Percentiles rank a stretch among this genome's conserved stretches.
phyloP scores from a whole-genome alignment of 2,113 vertebrate genomes.

The Ancistrus triradiatus region DNA sequence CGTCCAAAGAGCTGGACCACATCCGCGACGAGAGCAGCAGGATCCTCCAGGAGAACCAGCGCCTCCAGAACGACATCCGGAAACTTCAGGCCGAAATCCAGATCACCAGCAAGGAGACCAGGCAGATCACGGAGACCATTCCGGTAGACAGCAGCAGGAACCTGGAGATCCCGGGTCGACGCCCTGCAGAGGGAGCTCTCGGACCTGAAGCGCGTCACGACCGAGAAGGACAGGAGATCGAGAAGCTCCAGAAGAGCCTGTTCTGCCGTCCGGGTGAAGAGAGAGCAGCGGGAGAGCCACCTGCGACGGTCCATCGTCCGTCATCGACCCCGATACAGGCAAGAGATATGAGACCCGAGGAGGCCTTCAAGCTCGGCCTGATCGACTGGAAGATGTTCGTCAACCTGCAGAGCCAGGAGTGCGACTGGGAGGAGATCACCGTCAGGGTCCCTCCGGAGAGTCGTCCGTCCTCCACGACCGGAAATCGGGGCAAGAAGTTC shows the following conservation, averaged over 20 bases:
- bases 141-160: constrained; percentile 70
- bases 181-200: constrained; percentile 81
- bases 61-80: constrained; percentile 82
- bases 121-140: constrained; percentile 70
- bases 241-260: constrained; percentile 83
- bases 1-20: constrained; percentile 85
- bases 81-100: constrained; percentile 87
- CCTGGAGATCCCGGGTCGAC: constrained; percentile 78
- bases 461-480: constrained; percentile 89
- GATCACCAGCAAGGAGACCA: constrained; percentile 81
- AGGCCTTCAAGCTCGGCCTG: constrained; percentile 85
- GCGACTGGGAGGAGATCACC: constrained; percentile 95
- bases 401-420: constrained; percentile 92
- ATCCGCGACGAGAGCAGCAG: constrained; percentile 87
- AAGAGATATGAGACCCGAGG: constrained; percentile 92
- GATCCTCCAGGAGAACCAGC: constrained; percentile 88
- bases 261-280: constrained; percentile 78
- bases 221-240: constrained; percentile 85
- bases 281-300: constrained; percentile 92
- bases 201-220: constrained; percentile 78
- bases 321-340: constrained; percentile 91
- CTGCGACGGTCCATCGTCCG: constrained; percentile 88
- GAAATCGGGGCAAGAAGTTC: constrained; percentile 91
- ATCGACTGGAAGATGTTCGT: constrained; percentile 97
- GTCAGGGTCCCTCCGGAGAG: constrained; percentile 85